Evolutionary conservation across 1,140 invertebrate genomes (phyloP).

Genomic region (Drosophila kohkoa): DNA sequence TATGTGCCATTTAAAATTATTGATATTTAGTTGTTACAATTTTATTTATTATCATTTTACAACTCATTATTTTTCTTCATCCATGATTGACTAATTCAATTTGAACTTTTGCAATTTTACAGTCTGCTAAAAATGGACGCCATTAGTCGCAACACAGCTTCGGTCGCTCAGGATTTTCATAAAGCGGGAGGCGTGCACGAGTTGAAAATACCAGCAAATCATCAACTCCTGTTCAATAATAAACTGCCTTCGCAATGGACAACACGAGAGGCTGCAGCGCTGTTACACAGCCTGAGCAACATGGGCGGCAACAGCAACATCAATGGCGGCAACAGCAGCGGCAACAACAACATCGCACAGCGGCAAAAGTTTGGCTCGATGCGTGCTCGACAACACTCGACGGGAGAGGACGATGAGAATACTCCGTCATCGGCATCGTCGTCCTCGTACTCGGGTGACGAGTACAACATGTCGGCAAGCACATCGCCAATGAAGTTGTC

Average conservation of each 20-base stretch:
- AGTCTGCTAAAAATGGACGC: slow-evolving; percentile 85
- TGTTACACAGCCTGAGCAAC: slow-evolving; percentile 79
- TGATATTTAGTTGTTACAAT: background rate
- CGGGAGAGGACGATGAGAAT: slow-evolving; percentile 81
- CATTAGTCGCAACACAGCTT: slow-evolving; percentile 85
- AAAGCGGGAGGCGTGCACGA: slow-evolving; percentile 85
- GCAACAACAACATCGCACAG: slow-evolving; percentile 38
- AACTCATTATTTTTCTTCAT: background rate
- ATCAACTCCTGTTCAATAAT: slow-evolving; percentile 85
- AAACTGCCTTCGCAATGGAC: slow-evolving; percentile 85
- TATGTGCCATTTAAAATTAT: slow-evolving; percentile 6
- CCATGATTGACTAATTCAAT: background rate
- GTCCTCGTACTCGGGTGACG: slow-evolving; percentile 73
- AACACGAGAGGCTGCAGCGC: slow-evolving; percentile 82
- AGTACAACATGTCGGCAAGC: slow-evolving; percentile 62
- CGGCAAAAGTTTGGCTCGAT: slow-evolving; percentile 61
- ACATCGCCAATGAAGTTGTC: slow-evolving; percentile 74
- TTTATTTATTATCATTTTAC: background rate
- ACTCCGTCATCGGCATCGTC: slow-evolving; percentile 80
- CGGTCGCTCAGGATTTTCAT: slow-evolving; percentile 85
- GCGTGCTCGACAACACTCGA: slow-evolving; percentile 76
- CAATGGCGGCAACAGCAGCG: slow-evolving; percentile 37
- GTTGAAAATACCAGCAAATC: slow-evolving; percentile 85
- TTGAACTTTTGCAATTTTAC: slow-evolving; percentile 15
- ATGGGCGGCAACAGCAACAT: slow-evolving; percentile 55